These are phyloP conservation scores for Microtus montanus DNA, from an alignment of 2,113 vertebrate species.

Conservation along the genomic window DNA sequence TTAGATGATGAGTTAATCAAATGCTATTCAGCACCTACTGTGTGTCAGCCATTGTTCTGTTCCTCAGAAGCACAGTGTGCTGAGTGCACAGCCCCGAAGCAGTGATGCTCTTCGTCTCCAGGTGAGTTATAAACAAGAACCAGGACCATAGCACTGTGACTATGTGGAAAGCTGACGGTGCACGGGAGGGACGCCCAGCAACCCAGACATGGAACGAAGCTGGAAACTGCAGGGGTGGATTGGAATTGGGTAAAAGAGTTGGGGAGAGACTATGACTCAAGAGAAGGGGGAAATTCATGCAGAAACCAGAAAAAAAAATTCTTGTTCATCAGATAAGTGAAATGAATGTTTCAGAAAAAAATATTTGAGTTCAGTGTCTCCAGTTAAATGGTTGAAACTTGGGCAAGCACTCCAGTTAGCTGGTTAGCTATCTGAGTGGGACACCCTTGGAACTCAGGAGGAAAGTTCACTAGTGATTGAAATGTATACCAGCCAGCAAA, in stretches of 20 bases:
- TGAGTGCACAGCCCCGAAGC: not conserved
- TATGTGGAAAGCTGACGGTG: too few species aligned
- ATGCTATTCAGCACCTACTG: slow-evolving; percentile 62
- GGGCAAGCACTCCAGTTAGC: not conserved
- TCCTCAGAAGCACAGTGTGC: not conserved
- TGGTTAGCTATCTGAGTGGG: not conserved
- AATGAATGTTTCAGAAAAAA: slow-evolving; percentile 20
- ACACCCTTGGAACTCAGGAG: not conserved
- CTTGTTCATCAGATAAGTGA: slow-evolving; percentile 29
- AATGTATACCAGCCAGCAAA: not conserved
- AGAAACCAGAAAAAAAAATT: not conserved
- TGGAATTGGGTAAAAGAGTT: not conserved
- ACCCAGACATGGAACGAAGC: not conserved
- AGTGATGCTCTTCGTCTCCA: not conserved
- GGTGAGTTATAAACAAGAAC: not conserved
- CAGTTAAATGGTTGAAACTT: not conserved
- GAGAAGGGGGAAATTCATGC: not conserved
- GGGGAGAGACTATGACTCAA: not conserved
- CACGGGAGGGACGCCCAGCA: not conserved
- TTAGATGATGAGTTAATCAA: slow-evolving; percentile 41
- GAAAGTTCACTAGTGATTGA: not conserved
- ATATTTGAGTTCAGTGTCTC: slow-evolving; percentile 9
- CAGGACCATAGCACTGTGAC: not conserved
- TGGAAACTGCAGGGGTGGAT: not conserved
- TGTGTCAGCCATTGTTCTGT: slow-evolving; percentile 32